A percentile compares a stretch with the other conserved stretches of the same genome.
These are phyloP conservation scores for Stigmatopora argus DNA, from an alignment of 2,113 vertebrate genomes.

Conservation along the genomic window DNA sequence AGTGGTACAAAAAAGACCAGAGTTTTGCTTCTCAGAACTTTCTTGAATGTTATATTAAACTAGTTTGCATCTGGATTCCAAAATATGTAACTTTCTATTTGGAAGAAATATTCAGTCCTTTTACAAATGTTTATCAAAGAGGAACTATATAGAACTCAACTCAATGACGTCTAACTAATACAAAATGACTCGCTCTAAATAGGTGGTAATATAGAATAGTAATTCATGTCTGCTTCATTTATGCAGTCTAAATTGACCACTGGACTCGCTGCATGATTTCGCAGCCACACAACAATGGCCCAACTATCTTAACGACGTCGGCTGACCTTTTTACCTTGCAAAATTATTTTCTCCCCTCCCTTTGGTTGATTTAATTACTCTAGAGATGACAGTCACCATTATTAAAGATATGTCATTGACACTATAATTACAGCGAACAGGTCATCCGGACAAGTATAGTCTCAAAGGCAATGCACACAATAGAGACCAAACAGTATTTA, in stretches of 20 bases:
- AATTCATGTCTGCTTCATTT: no score
- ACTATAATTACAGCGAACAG: conserved; percentile 56
- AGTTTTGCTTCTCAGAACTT: conserved; percentile 6
- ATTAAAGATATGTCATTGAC: conserved; percentile 59
- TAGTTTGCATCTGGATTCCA: neutral
- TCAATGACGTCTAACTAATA: no score
- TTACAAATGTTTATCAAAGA: no score
- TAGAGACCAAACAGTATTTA: conserved; percentile 33
- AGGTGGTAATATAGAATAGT: no score
- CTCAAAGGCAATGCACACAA: conserved; percentile 17
- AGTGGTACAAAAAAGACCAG: conserved; percentile 27
- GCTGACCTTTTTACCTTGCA: conserved; percentile 4
- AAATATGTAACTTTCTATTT: neutral
- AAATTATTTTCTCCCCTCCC: conserved; percentile 6
- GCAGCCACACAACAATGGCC: neutral
- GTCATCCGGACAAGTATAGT: conserved; percentile 40
- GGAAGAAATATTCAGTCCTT: no score
- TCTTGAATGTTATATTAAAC: neutral
- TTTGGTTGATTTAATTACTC: conserved; percentile 44
- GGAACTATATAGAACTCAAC: no score
- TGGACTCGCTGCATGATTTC: neutral
- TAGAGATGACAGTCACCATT: conserved; percentile 58
- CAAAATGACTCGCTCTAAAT: no score
- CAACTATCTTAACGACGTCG: conserved; percentile 5
- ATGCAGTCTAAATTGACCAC: no score